A percentile compares a stretch with the other conserved stretches of the same genome.
phyloP scores from a whole-genome alignment of 1,140 invertebrate genomes.

The Sycophaga agraensis region DNA sequence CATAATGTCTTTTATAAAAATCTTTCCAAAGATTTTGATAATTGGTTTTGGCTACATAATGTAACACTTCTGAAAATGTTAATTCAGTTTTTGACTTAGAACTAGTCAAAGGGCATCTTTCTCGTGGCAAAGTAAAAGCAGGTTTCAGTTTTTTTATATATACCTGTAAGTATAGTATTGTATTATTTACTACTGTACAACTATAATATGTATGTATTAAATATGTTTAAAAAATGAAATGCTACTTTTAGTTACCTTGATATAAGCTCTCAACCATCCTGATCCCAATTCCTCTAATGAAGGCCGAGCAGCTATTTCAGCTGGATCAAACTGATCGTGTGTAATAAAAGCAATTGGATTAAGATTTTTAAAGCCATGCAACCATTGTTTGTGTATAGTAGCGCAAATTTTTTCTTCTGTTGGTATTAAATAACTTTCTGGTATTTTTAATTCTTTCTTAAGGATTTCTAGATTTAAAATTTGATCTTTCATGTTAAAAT shows the following conservation, averaged over 20 bases:
- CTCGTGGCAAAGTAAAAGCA: conserved; percentile 71
- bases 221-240: conserved; percentile 3
- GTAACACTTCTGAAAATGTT: conserved; percentile 74
- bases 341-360: conserved; percentile 45
- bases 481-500: conserved; percentile 26
- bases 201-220: not conserved
- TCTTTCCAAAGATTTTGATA: conserved; percentile 83
- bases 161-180: conserved; percentile 55
- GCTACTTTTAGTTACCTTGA: conserved; percentile 39
- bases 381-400: conserved; percentile 48
- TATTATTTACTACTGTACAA: no score
- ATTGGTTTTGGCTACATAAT: conserved; percentile 79
- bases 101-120: conserved; percentile 56
- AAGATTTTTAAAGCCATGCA: conserved; percentile 41
- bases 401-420: conserved; percentile 46
- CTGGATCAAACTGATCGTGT: conserved; percentile 46
- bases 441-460: conserved; percentile 43
- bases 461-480: conserved; percentile 42
- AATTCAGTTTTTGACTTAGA: conserved; percentile 64
- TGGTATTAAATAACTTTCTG: conserved; percentile 46
- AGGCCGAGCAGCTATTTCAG: conserved; percentile 52
- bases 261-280: conserved; percentile 49
- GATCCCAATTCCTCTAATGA: conserved; percentile 45
- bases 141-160: conserved; percentile 66
- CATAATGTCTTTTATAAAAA: conserved; percentile 75